Conservation (phyloP, 1,140 invertebrate species). For the Mercenaria mercenaria region DNA sequence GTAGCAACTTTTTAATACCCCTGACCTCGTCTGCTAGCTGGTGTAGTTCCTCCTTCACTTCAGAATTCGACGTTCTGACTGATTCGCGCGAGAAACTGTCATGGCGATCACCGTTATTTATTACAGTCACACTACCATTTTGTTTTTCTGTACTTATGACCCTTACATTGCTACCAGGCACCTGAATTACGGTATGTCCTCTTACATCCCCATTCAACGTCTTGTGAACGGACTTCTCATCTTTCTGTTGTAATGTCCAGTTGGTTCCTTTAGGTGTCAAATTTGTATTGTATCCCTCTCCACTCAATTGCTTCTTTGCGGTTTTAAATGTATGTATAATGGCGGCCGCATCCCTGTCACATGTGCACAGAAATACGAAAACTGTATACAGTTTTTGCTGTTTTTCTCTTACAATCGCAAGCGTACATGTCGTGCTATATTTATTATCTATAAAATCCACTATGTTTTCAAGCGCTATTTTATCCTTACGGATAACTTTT, state of each 20-base stretch:
- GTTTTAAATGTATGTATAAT: conserved; percentile 5
- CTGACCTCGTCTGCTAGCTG: conserved; percentile 41
- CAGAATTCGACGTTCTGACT: conserved; percentile 13
- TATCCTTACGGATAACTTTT: conserved; percentile 22
- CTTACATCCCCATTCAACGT: background rate
- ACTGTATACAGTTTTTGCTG: conserved; percentile 31
- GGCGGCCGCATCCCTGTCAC: conserved; percentile 22
- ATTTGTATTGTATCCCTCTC: conserved; percentile 46
- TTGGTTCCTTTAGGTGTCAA: conserved; percentile 49
- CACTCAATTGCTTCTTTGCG: conserved; percentile 24
- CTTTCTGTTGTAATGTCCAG: conserved; percentile 18
- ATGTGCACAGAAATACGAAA: conserved; percentile 45
- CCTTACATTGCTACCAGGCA: background rate
- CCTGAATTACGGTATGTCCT: background rate
- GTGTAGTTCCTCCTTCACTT: conserved; percentile 26
- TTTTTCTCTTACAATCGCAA: conserved; percentile 43
- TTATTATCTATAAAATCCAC: conserved; percentile 57
- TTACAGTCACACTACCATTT: background rate
- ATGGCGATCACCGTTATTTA: background rate
- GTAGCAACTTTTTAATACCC: conserved; percentile 32
- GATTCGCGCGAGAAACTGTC: conserved; percentile 27
- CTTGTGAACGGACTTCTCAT: background rate
- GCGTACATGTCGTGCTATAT: conserved; percentile 31
- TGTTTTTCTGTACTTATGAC: background rate
- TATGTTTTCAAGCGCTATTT: conserved; percentile 56